Percentiles rank a stretch among this genome's conserved stretches.
phyloP scores from a whole-genome alignment of 2,113 vertebrate genomes.

The rat (Rattus norvegicus) region DNA sequence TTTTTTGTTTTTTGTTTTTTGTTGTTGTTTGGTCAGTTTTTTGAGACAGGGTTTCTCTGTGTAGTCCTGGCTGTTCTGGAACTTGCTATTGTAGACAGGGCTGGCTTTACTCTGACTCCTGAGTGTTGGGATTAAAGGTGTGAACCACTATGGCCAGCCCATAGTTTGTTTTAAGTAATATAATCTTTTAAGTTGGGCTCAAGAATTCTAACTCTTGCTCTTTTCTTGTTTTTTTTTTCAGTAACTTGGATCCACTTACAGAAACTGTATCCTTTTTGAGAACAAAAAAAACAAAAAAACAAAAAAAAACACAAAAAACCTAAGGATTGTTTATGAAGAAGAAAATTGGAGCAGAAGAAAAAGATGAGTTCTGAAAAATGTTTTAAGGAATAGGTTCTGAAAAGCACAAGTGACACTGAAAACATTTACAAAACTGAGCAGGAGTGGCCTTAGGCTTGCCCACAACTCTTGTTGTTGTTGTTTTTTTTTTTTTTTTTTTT shows the following conservation, averaged over 20 bases:
- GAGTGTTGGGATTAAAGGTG: background rate
- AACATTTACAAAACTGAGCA: background rate
- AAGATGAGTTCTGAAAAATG: background rate
- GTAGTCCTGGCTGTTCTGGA: background rate
- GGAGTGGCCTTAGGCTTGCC: background rate
- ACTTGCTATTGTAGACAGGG: background rate
- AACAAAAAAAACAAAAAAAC: background rate
- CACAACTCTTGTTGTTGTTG: background rate
- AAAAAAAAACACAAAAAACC: background rate
- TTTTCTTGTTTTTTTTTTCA: conserved; percentile 81
- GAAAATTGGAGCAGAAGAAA: conserved; percentile 36
- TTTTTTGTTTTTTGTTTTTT: background rate
- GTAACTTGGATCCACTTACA: conserved; percentile 97
- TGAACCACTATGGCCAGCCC: background rate
- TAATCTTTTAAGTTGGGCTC: conserved; percentile 17
- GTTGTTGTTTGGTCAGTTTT: background rate
- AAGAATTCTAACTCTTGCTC: conserved; percentile 41
- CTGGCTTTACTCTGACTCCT: background rate
- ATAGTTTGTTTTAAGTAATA: conserved; percentile 33
- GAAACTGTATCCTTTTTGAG: conserved; percentile 95
- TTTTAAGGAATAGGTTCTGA: background rate
- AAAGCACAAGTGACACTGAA: background rate
- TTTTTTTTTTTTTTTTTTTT: no score
- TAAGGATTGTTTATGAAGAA: conserved; percentile 33
- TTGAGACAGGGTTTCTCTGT: background rate